phyloP scores from a whole-genome alignment of 2,113 vertebrate species.

The Chrysemys picta region DNA sequence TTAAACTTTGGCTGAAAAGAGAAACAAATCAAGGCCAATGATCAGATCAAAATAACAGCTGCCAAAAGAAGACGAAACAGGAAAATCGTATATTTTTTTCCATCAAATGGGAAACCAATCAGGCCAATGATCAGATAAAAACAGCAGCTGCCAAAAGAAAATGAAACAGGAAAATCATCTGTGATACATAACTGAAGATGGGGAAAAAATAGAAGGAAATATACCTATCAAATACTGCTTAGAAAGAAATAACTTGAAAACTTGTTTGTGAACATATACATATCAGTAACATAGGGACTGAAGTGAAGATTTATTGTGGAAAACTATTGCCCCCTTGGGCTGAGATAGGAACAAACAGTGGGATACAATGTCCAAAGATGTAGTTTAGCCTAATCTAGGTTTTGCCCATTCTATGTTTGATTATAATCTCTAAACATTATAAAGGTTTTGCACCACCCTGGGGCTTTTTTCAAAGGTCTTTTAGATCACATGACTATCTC shows the following conservation, averaged over 20 bases:
- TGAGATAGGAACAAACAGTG: background rate
- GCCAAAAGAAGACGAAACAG: constrained; percentile 76
- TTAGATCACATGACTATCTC: background rate
- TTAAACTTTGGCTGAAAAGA: constrained; percentile 84
- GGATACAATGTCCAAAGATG: background rate
- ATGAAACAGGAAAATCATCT: background rate
- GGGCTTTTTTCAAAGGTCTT: constrained; percentile 32
- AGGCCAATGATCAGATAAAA: constrained; percentile 84
- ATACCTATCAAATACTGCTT: background rate
- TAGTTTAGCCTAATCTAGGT: background rate
- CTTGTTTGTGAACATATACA: background rate
- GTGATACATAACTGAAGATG: too few relatives aligned
- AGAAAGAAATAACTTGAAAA: background rate
- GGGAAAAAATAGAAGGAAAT: background rate
- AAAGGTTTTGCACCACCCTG: background rate
- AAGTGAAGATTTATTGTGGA: background rate
- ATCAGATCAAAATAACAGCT: constrained; percentile 85
- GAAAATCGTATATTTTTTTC: constrained; percentile 56
- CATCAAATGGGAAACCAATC: background rate
- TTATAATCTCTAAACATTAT: background rate
- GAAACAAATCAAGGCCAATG: constrained; percentile 82
- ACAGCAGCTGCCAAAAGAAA: constrained; percentile 79
- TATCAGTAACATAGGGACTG: background rate
- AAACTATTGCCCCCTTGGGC: constrained; percentile 31
- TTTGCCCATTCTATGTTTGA: background rate